phyloP scores from a whole-genome alignment of 2,797 vertebrate species.

The Macropodus opercularis region DNA sequence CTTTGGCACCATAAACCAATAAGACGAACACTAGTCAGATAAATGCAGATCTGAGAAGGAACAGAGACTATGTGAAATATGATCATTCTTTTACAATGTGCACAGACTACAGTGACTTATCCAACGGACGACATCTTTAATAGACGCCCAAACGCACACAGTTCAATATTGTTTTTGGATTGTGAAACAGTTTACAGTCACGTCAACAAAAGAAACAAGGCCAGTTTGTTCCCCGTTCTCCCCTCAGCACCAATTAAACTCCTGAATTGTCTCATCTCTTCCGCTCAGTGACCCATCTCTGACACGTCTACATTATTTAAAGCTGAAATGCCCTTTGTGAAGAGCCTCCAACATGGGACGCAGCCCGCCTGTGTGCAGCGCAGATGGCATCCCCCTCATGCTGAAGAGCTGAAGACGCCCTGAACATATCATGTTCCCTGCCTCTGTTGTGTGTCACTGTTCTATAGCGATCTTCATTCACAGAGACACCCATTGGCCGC shows the following conservation, averaged over 20 bases:
- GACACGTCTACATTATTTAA: conserved; percentile 51
- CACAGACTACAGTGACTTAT: not conserved
- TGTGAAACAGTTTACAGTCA: conserved; percentile 1
- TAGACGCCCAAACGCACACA: not conserved
- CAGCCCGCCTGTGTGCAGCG: conserved; percentile 25
- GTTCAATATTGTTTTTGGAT: not conserved
- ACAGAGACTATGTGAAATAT: too few species aligned
- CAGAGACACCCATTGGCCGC: not conserved
- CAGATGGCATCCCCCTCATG: conserved; percentile 58
- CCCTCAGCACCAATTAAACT: conserved; percentile 60
- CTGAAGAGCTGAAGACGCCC: conserved; percentile 50
- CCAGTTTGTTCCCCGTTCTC: conserved; percentile 20
- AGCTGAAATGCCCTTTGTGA: conserved; percentile 64
- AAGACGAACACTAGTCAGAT: conserved; percentile 1
- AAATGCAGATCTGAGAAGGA: conserved; percentile 8
- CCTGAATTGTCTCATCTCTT: conserved; percentile 66
- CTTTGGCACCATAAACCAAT: conserved; percentile 75
- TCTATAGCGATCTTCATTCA: not conserved
- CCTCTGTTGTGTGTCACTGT: conserved; percentile 28
- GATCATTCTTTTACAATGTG: too few species aligned
- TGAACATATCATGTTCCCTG: conserved; percentile 58
- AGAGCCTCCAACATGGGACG: conserved; percentile 27
- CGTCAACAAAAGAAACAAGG: conserved; percentile 49
- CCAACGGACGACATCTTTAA: not conserved
- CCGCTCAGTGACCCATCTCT: conserved; percentile 64